Base-by-base conservation (phyloP, 2,888 invertebrate species). In the Psylliodes chrysocephalus region DNA sequence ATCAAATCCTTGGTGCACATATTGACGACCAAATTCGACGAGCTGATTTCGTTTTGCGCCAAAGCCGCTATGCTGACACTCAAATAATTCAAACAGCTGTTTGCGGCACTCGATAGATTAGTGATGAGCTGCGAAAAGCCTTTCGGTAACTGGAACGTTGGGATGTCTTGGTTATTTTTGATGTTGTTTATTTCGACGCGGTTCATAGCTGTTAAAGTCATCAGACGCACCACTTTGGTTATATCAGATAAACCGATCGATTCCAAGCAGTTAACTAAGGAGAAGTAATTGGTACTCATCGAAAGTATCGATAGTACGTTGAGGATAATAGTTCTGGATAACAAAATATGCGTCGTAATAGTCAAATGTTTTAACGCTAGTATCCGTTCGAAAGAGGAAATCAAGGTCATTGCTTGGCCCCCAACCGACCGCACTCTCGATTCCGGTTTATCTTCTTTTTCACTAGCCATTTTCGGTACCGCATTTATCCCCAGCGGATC, bases 191-290 rank as follows among this genome's bases (percentile, higher is more conserved):
- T 78, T 68, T 85, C 84, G 22, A 86, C 84, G 59, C 86, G 82
- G 38, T 86, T 86, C 69, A 85, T 84, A 2, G 88, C 87, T 42
- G 86, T 85, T 56, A 88, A 77, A 18, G 86, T 86, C 88, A 88
- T 88, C 19, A 88, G 80, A 8, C 85, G 82, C 0, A 88, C 85
- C 0, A 88, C 83, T 73, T 86, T 85, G 57, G 85, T 82, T 30
- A 88, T 85, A 76, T 88, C 87, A 1, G 85, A 84, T 60, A 89
- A 78, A n/a, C 82, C 82, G 15, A 82, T 81, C 22, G 77, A 73
- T 65, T 82, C 79, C 46, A 82, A 73, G 66, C 78, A 80, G 42
- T 74, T 77, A 2, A 80, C 76, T 53, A 83, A 70, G 53, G 76
- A 75, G 18, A 75, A 74, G 14, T 77, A 75, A 66, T 78, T 79